Percentiles rank a stretch among this genome's conserved stretches.
These are phyloP conservation scores for Todiramphus saurophagus DNA, from an alignment of 2,113 vertebrate genomes.

Conservation along the genomic window DNA sequence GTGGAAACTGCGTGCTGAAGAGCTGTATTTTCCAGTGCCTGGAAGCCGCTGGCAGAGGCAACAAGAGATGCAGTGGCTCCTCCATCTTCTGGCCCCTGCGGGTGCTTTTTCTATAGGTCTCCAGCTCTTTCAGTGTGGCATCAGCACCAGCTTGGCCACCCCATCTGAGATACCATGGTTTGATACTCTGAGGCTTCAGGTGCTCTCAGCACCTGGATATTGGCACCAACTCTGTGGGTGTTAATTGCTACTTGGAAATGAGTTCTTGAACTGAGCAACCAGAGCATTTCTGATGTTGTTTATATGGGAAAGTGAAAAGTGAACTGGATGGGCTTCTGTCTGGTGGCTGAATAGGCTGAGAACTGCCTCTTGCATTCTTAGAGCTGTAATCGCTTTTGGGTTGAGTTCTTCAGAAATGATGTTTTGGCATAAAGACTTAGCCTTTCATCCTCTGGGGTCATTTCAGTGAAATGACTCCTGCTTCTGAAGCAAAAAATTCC, in stretches of 20 bases:
- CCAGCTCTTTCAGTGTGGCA: not conserved
- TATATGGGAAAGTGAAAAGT: not conserved
- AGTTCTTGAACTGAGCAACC: not conserved
- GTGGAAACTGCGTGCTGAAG: conserved; percentile 2
- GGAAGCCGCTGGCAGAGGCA: not conserved
- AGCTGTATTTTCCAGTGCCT: conserved; percentile 29
- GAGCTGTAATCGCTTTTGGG: not conserved
- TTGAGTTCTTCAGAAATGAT: not conserved
- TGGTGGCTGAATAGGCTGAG: not conserved
- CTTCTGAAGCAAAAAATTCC: not conserved
- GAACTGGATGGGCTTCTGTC: not conserved
- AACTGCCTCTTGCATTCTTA: not conserved
- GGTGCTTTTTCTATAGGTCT: not conserved
- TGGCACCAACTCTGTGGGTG: not conserved
- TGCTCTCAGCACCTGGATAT: not conserved
- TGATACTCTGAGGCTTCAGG: not conserved
- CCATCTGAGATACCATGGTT: not conserved
- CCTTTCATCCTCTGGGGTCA: not conserved
- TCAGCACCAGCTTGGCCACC: accelerated
- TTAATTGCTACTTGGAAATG: not conserved
- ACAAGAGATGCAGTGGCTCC: not conserved
- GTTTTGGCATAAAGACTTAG: not conserved
- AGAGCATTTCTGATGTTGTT: not conserved
- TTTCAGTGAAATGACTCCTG: not conserved
- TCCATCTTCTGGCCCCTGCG: not conserved